Base-by-base conservation (phyloP, 2,113 vertebrate species). In the Nesospiza acunhae region DNA sequence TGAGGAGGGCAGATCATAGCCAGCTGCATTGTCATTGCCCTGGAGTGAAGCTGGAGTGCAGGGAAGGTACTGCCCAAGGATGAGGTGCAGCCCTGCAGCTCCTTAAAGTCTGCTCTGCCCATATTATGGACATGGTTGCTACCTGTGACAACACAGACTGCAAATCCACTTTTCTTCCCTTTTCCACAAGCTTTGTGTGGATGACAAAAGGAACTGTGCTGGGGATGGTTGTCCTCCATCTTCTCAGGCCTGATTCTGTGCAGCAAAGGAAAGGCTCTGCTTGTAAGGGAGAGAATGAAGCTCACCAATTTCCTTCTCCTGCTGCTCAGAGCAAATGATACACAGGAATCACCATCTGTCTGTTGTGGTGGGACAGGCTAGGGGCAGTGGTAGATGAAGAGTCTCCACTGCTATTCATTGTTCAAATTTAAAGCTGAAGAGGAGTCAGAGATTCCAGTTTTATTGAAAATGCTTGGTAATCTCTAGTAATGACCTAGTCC, bases 401-500 rank as follows among this genome's bases (percentile, higher is more conserved):
- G 46, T 81, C 50, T 81, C 89, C 62, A 28, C 23, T 44, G 11
- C 41, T 73, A 78, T 67, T 59, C 55, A 31, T 27, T 3, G 3
- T 42, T 94, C 52, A 62, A 56, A 88, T 84, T 73, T 84, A 82
- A 82, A 83, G 30, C 87, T 15, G 10, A 76, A 79, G 79, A 89
- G 50, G 94, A 96, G 90, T 87, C 33, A 76, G 96, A 86, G 74
- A 83, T 76, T 72, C 62, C 77, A 84, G 92, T 89, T 78, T 96
- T 78, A 63, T 67, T 84, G 95, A 93, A 96, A 97, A 95, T 49
- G 56, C 93, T 94, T 79, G 10, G 96, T 97, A 91, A 97, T 96
- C 91, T 96, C 96, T 95, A 96, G 96, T 98, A 97, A 98, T 97
- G 97, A 97, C 97, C 97, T 87, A 73, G 87, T 96, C 93, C 96